These are phyloP conservation scores for Acronicta aceris DNA, from an alignment of 2,888 invertebrate genomes.

Conservation along the genomic window DNA sequence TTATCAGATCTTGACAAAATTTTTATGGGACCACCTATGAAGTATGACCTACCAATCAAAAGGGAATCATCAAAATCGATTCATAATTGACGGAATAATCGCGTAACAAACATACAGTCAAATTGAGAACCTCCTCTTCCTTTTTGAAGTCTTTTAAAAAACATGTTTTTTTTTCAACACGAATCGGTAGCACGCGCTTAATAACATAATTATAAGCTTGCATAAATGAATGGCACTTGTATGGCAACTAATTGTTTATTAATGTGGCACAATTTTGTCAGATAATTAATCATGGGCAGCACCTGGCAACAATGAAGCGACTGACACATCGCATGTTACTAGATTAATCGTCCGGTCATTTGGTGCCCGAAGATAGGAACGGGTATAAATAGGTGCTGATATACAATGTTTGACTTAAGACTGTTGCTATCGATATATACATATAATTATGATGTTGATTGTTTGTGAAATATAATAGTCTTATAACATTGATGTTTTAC, in stretches of 20 bases:
- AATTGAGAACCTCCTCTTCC: too few species aligned
- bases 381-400: conserved; percentile 21
- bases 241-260: conserved; percentile 68
- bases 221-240: conserved; percentile 52
- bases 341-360: conserved; percentile 69
- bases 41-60: too few species aligned
- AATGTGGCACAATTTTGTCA: conserved; percentile 68
- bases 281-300: conserved; percentile 70
- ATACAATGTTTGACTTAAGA: background rate
- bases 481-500: too few species aligned
- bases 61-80: too few species aligned
- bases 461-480: background rate
- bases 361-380: conserved; percentile 55
- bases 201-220: conserved; percentile 30
- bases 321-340: conserved; percentile 69
- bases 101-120: too few species aligned
- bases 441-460: too few species aligned
- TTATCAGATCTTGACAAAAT: too few species aligned
- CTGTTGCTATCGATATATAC: background rate
- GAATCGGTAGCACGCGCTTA: too few species aligned
- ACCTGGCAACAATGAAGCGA: conserved; percentile 74
- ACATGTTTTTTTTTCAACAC: too few species aligned
- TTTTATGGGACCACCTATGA: too few species aligned
- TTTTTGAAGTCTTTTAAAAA: too few species aligned
- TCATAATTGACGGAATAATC: too few species aligned